Conservation (phyloP, 2,888 invertebrate species). For the Eupithecia tripunctaria region DNA sequence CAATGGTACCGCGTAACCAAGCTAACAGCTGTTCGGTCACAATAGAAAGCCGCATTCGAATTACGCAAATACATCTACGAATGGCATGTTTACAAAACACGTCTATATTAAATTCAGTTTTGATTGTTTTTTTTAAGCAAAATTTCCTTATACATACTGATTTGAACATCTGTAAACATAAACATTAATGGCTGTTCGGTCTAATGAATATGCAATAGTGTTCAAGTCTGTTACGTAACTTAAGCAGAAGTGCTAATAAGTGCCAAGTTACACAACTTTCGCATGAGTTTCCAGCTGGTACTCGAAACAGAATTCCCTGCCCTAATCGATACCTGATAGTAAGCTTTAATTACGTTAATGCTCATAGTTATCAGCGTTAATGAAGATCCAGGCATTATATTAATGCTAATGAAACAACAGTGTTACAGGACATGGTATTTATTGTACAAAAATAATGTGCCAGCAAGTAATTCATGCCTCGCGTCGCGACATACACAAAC, state of each 20-base stretch:
- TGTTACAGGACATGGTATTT: conserved; percentile 81
- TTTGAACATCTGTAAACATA: conserved; percentile 37
- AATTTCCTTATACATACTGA: conserved; percentile 38
- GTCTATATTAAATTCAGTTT: conserved; percentile 45
- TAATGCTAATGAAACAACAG: conserved; percentile 73
- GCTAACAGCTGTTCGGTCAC: conserved; percentile 73
- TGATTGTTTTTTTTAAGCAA: conserved; percentile 25
- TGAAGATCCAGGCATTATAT: not conserved
- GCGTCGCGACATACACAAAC: conserved; percentile 79
- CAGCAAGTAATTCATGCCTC: conserved; percentile 82
- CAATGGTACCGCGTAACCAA: conserved; percentile 71
- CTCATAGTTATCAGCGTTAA: not conserved
- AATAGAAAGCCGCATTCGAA: conserved; percentile 73
- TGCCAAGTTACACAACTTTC: conserved; percentile 44
- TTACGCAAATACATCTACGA: conserved; percentile 67
- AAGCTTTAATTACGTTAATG: not conserved
- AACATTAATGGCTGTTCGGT: conserved; percentile 38
- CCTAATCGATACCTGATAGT: conserved; percentile 35
- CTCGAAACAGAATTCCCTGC: conserved; percentile 35
- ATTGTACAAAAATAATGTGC: conserved; percentile 85
- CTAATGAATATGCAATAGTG: conserved; percentile 45
- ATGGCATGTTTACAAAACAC: conserved; percentile 66
- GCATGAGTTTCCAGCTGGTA: conserved; percentile 35
- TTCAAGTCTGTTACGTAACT: conserved; percentile 44
- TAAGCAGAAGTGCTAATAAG: conserved; percentile 43